These are phyloP conservation scores for Xanthia togata DNA, from an alignment of 2,888 invertebrate species.

Conservation along the genomic window DNA sequence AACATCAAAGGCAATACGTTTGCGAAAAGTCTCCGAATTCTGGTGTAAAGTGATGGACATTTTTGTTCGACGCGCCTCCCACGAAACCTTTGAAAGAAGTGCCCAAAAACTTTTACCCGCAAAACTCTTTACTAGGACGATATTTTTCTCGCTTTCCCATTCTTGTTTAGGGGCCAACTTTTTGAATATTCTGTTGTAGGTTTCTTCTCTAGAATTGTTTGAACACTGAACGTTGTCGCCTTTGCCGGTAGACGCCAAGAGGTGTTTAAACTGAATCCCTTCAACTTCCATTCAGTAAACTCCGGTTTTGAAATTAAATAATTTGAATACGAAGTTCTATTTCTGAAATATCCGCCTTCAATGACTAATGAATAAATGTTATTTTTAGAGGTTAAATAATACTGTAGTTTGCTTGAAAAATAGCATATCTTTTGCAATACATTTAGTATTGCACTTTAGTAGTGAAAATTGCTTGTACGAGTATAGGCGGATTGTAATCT, in stretches of 20 bases:
- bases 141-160: slow-evolving; percentile 51
- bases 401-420: neutral
- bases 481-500: neutral
- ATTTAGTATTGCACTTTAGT: neutral
- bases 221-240: neutral
- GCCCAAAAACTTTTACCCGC: slow-evolving; percentile 69
- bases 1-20: slow-evolving; percentile 80
- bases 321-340: neutral
- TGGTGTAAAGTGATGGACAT: slow-evolving; percentile 70
- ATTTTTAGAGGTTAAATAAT: neutral
- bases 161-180: slow-evolving; percentile 42
- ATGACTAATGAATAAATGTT: neutral
- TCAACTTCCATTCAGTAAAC: slow-evolving; percentile 17
- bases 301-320: neutral
- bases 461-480: neutral
- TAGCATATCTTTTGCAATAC: neutral
- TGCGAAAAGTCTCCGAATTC: slow-evolving; percentile 71
- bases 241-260: neutral
- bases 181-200: slow-evolving; percentile 15
- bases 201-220: slow-evolving; percentile 8
- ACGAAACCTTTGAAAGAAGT: slow-evolving; percentile 71
- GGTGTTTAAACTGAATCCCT: slow-evolving; percentile 39
- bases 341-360: neutral
- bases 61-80: slow-evolving; percentile 75
- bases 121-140: slow-evolving; percentile 43